phyloP scores from a whole-genome alignment of 2,797 vertebrate genomes.

The Sebastes taczanowskii region DNA sequence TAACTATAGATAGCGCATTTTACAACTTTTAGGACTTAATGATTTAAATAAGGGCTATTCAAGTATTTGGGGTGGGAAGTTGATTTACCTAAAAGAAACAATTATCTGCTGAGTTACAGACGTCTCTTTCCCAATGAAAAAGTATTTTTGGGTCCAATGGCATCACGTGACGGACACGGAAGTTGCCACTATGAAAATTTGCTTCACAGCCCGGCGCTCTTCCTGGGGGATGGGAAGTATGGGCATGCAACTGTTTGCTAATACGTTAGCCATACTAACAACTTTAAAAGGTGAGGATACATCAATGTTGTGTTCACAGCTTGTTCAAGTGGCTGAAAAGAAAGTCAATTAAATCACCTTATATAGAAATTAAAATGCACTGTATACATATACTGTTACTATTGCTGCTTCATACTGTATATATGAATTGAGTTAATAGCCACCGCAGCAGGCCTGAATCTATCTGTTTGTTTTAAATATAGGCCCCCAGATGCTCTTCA shows the following conservation, averaged over 20 bases:
- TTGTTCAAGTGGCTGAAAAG: background rate
- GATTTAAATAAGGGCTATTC: too few species aligned
- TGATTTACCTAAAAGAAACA: too few species aligned
- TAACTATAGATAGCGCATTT: too few species aligned
- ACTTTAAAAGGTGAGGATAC: background rate
- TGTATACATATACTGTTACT: background rate
- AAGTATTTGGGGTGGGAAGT: too few species aligned
- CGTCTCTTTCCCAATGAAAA: too few species aligned
- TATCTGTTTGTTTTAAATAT: constrained; percentile 16
- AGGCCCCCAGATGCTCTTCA: background rate
- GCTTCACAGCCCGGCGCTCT: too few species aligned
- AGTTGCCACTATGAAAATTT: too few species aligned
- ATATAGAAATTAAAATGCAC: background rate
- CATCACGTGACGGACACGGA: too few species aligned
- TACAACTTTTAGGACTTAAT: too few species aligned
- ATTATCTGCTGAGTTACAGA: too few species aligned
- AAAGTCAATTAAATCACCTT: background rate
- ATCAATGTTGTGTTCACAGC: background rate
- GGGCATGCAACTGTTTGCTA: background rate
- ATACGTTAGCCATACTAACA: background rate
- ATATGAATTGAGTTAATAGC: background rate
- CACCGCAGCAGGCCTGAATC: background rate
- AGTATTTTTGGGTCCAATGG: too few species aligned
- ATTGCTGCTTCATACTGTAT: background rate
- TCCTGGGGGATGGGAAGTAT: too few species aligned